Percentiles rank a stretch among this genome's conserved stretches.
Evolutionary conservation across 64 coral and sea anemone species (phyloP).

Genomic region (Porites australiensis): DNA sequence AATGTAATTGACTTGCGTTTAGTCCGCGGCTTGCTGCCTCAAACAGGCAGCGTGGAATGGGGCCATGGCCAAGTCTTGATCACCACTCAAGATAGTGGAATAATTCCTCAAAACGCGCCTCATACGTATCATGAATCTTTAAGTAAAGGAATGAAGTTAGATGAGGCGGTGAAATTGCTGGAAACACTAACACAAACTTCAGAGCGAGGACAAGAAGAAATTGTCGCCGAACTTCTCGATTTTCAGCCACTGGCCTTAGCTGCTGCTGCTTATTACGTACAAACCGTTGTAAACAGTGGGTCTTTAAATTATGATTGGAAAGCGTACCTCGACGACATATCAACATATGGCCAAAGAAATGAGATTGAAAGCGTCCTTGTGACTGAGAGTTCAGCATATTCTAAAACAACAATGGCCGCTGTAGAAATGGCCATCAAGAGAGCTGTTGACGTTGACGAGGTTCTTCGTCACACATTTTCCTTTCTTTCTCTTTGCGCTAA

Average conservation of each 20-base stretch:
- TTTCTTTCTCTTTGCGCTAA: constrained; percentile 47
- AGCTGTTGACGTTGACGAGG: not conserved
- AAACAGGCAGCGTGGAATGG: not conserved
- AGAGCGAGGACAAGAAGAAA: not conserved
- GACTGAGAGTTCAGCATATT: constrained; percentile 43
- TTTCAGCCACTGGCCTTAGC: constrained; percentile 47
- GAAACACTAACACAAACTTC: not conserved
- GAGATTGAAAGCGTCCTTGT: constrained; percentile 25
- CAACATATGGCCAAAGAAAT: constrained; percentile 37
- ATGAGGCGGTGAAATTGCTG: not conserved
- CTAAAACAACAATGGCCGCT: constrained; percentile 48
- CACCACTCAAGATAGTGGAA: constrained; percentile 24
- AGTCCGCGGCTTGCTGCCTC: not conserved
- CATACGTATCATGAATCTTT: constrained; percentile 4
- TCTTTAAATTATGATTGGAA: constrained; percentile 13
- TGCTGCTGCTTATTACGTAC: constrained; percentile 40
- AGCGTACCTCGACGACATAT: constrained; percentile 32
- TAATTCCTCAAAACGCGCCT: not conserved
- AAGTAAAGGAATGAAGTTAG: not conserved
- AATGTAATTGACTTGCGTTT: not conserved
- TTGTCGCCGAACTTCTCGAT: constrained; percentile 16
- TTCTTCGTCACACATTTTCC: constrained; percentile 42
- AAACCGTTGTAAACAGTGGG: not conserved
- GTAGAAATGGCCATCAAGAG: constrained; percentile 54
- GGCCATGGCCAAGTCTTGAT: constrained; percentile 10